A percentile compares a stretch with the other conserved stretches of the same genome.
phyloP scores from a whole-genome alignment of 2,113 vertebrate species.

The Apodemus speciosus region DNA sequence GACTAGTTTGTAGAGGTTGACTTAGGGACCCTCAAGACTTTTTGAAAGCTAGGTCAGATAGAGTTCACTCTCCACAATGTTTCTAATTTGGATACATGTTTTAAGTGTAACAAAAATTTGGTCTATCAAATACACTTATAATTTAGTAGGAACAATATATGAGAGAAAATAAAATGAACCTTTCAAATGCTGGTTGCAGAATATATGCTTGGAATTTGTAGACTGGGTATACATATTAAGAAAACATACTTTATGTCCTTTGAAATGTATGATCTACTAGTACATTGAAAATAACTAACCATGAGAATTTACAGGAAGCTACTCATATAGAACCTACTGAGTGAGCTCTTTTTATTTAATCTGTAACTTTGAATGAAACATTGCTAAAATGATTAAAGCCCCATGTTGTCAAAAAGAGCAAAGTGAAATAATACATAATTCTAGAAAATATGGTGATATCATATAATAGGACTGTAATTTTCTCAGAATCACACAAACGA shows the following conservation, averaged over 20 bases:
- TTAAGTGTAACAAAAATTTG: not conserved
- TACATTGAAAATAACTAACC: constrained; percentile 68
- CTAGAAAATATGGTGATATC: not conserved
- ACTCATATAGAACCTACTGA: constrained; percentile 55
- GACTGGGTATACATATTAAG: not conserved
- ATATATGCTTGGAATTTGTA: constrained; percentile 18
- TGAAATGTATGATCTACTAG: constrained; percentile 63
- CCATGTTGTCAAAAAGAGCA: not conserved
- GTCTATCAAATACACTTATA: constrained; percentile 12
- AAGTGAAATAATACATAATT: constrained; percentile 48
- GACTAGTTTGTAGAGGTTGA: rapidly evolving
- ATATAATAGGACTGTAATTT: not conserved
- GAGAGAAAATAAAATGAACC: constrained; percentile 5
- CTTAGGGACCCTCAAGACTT: not conserved
- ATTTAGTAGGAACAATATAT: constrained; percentile 57
- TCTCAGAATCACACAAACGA: not conserved
- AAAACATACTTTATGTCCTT: constrained; percentile 45
- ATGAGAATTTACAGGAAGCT: constrained; percentile 49
- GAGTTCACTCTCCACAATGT: not conserved
- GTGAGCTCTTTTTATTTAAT: constrained; percentile 67
- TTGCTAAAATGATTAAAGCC: constrained; percentile 7
- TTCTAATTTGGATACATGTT: not conserved
- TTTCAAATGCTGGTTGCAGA: not conserved
- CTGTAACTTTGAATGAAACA: constrained; percentile 62
- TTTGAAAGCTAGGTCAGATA: not conserved